Percentiles rank a stretch among this genome's conserved stretches.
Conservation (phyloP, 2,797 vertebrate genomes). For the Monodelphis domestica region DNA sequence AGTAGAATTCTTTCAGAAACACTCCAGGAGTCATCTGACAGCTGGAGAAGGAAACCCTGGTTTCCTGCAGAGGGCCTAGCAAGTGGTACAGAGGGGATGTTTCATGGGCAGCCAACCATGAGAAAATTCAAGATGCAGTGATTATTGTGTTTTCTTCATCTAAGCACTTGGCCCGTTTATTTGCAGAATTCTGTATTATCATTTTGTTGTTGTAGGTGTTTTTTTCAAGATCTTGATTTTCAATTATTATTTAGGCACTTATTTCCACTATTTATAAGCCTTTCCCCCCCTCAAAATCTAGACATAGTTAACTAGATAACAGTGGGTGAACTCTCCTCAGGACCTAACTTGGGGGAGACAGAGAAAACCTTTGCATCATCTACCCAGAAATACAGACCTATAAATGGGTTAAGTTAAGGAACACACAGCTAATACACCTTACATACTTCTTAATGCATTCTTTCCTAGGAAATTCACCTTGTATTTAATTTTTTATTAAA, state of each 20-base stretch:
- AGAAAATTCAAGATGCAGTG: slow-evolving; percentile 5
- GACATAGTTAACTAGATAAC: neutral
- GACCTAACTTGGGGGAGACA: neutral
- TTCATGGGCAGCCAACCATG: neutral
- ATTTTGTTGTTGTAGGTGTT: neutral
- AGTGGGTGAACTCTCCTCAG: neutral
- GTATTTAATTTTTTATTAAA: neutral
- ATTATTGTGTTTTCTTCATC: neutral
- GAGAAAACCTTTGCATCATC: neutral
- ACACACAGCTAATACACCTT: neutral
- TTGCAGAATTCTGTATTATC: neutral
- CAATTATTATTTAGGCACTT: neutral
- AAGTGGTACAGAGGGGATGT: neutral
- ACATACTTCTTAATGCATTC: neutral
- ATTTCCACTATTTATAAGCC: neutral
- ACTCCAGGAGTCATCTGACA: neutral
- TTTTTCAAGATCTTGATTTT: neutral
- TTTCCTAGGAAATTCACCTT: neutral
- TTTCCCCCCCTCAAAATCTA: slow-evolving; percentile 24
- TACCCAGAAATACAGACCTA: neutral
- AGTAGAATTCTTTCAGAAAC: neutral
- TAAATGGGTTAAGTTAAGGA: neutral
- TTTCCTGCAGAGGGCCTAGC: neutral
- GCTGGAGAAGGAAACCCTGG: neutral
- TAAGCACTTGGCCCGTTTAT: slow-evolving; percentile 19